Conservation (phyloP, 2,797 vertebrate genomes). For the Anguilla megastoma region DNA sequence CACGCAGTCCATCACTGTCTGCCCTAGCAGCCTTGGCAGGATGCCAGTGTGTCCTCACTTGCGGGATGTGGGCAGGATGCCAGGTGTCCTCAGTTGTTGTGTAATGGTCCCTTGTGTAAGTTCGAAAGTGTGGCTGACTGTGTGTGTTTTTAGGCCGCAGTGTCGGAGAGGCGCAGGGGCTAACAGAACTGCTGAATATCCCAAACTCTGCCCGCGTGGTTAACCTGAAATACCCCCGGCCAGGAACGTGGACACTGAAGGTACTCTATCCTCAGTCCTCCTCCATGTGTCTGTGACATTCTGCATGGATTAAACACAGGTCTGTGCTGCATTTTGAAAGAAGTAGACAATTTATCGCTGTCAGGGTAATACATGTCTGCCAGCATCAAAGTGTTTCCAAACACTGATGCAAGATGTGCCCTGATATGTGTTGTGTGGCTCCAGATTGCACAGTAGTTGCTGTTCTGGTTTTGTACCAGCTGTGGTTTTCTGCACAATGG, state of each 20-base stretch:
- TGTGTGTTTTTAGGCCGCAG: slow-evolving; percentile 69
- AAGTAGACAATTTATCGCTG: not conserved
- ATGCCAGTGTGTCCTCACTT: not conserved
- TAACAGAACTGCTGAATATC: slow-evolving; percentile 86
- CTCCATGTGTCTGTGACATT: not conserved
- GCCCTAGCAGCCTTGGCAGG: not conserved
- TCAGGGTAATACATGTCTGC: not conserved
- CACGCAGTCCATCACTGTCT: not conserved
- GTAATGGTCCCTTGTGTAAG: not conserved
- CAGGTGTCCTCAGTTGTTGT: not conserved
- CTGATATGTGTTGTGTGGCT: not conserved
- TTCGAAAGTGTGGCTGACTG: not conserved
- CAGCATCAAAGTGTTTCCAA: not conserved
- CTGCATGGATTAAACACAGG: not conserved
- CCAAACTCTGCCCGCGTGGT: slow-evolving; percentile 89
- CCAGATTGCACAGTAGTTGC: not conserved
- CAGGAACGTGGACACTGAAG: slow-evolving; percentile 87
- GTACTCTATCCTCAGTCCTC: slow-evolving; percentile 58
- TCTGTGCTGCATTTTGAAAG: not conserved
- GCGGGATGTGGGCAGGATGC: not conserved
- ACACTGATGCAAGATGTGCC: too few relatives aligned
- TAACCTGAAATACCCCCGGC: slow-evolving; percentile 81
- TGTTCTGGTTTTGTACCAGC: not conserved
- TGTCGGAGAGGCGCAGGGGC: slow-evolving; percentile 77
- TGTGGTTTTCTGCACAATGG: not conserved